Evolutionary conservation across 2,797 vertebrate genomes (phyloP), one percentile per base, ranked within the genome.

Genomic region (Oreonectes daqikongensis): DNA sequence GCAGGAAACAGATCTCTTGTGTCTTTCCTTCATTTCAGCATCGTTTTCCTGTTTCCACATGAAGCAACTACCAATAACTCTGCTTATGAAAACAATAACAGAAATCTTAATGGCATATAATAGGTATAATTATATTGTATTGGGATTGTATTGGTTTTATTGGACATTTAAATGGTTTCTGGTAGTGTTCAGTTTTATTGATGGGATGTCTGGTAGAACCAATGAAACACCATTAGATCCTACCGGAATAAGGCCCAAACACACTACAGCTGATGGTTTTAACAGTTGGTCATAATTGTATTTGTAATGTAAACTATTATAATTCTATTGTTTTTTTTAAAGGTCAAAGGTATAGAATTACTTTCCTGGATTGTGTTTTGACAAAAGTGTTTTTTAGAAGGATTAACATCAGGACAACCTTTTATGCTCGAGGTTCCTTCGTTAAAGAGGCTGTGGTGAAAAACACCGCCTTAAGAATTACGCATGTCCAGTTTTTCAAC

Each of bases 401-500:
- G 44, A 26, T 26, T 64, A 52, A n/a, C 3, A 52, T 15, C 53
- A 81, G 26, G 20, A n/a, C n/a, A n/a, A n/a, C n/a, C 9, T 14
- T 18, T 42, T 68, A 79, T 69, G 72, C 74, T 84, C 14, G 38
- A 20, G 11, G 10, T 11, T 55, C 22, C 24, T 28, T 28, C 17
- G 24, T 7, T 69, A 7, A 65, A 69, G 40, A 32, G 18, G 14
- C 40, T 4, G 44, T 30, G 9, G 60, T 28, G 20, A 22, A 7
- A 59, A 63, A 69, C 20, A 40, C 30, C 40, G 57, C 55, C 65
- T 77, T 17, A 53, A 40, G 42, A 69, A 50, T 28, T 10, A 78
- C 50, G 60, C 65, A 76, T 83, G 91, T 92, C 93, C 85, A 75
- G 92, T 87, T 92, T 77, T 83, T 90, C 92, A 76, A 81, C 90